These are phyloP conservation scores for Pseudopipra pipra DNA, from an alignment of 2,113 vertebrate species.

Conservation along the genomic window DNA sequence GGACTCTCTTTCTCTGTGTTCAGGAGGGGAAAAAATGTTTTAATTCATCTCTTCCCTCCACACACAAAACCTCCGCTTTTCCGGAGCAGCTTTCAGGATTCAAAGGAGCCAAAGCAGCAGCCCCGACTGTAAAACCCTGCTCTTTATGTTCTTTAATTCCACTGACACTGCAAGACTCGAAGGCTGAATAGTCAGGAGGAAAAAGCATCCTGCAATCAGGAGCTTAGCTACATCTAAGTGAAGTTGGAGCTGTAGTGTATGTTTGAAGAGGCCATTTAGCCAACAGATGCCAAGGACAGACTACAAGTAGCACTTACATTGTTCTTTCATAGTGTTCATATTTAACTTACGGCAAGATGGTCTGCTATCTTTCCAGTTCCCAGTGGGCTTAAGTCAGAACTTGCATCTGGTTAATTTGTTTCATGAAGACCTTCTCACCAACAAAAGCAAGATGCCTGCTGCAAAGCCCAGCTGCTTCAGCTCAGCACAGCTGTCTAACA, in stretches of 20 bases:
- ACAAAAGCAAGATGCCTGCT: background rate
- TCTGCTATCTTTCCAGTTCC: background rate
- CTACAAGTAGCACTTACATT: background rate
- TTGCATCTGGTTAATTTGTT: background rate
- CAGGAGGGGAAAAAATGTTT: conserved; percentile 1
- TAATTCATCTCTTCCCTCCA: background rate
- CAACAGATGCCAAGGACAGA: conserved; percentile 36
- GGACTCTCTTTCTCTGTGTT: background rate
- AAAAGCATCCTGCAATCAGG: conserved; percentile 9
- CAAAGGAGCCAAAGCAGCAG: background rate
- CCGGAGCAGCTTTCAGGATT: background rate
- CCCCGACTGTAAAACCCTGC: background rate
- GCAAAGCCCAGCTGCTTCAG: background rate
- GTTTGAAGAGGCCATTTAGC: conserved; percentile 23
- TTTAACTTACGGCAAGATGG: background rate
- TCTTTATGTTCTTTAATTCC: conserved; percentile 34
- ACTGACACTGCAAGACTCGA: background rate
- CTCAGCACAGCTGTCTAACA: background rate
- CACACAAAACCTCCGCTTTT: conserved; percentile 15
- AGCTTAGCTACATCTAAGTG: background rate
- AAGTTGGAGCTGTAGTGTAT: background rate
- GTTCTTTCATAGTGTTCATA: background rate
- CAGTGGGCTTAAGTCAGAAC: background rate
- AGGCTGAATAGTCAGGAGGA: conserved; percentile 3
- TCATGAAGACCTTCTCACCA: background rate